Evolutionary conservation across 1,140 invertebrate genomes (phyloP).

Genomic region (Muscidifurax raptorellus): DNA sequence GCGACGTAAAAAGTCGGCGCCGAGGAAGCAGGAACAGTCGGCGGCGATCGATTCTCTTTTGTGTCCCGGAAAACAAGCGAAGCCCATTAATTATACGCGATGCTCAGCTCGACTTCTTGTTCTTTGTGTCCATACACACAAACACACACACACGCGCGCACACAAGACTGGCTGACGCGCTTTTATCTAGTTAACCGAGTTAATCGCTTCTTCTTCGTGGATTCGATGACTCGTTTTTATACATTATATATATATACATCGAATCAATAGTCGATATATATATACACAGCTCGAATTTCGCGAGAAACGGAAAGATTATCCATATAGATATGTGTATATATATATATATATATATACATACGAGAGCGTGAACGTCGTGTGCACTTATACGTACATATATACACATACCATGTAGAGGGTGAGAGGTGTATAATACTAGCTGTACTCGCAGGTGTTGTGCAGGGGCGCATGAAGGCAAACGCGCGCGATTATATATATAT

Average conservation of each 20-base stretch:
- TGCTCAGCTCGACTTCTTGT: slow-evolving; percentile 25
- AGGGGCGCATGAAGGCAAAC: slow-evolving; percentile 44
- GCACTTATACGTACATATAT: too few species aligned
- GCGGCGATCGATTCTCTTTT: slow-evolving; percentile 49
- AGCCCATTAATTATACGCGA: slow-evolving; percentile 56
- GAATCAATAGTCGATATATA: not conserved
- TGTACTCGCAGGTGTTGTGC: slow-evolving; percentile 19
- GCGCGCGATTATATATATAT: too few species aligned
- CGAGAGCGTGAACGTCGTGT: not conserved
- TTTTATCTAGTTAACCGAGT: slow-evolving; percentile 39
- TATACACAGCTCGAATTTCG: not conserved
- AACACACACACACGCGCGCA: not conserved
- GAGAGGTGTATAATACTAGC: not conserved
- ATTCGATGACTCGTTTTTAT: not conserved
- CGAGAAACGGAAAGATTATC: too few species aligned
- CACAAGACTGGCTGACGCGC: too few species aligned
- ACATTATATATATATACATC: too few species aligned
- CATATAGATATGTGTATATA: too few species aligned
- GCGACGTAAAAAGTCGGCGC: slow-evolving; percentile 49
- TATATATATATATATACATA: too few species aligned
- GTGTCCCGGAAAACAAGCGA: slow-evolving; percentile 56
- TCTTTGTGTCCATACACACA: not conserved
- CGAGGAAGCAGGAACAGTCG: slow-evolving; percentile 5
- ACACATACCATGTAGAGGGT: slow-evolving; percentile 14
- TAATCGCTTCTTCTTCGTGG: slow-evolving; percentile 29